Evolutionary conservation across 2,888 invertebrate genomes (phyloP), one percentile per base, ranked within the genome.

Genomic region (Euproctis similis): DNA sequence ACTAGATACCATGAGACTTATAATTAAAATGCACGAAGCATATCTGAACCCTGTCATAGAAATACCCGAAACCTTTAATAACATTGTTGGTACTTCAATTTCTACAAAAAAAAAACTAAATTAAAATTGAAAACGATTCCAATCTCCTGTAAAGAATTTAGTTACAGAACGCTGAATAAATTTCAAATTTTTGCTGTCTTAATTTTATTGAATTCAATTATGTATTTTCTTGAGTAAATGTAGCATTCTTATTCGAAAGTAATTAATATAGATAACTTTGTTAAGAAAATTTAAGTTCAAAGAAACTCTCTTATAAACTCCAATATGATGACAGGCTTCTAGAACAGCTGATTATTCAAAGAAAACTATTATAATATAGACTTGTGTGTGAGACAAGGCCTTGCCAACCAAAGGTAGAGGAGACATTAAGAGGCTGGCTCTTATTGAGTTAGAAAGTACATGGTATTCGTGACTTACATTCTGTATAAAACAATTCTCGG

Each of bases 391-490:
- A 59, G 50, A 57, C 54, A 40, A 34, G 52, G 53, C 54, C 56
- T 55, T 56, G 47, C 50, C 55, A 42, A 58, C 51, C 54, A 49
- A 46, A 52, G 49, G 66, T 70, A 69, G 63, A 58, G 54, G 62
- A 46, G 49, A 55, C 44, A 61, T 58, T 59, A 57, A 53, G n/a
- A n/a, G 53, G 54, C 59, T 60, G 53, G 56, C 63, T 65, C 73
- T 69, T 73, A 78, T 78, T 75, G 74, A 74, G 72, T 70, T 70
- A 70, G 70, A 69, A 64, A 52, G 65, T 74, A 82, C 80, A 82
- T 56, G 71, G 63, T 64, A 74, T 80, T 84, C 84, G 84, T 84
- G 84, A 82, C 84, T 82, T 76, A 82, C 76, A 81, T 81, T 77
- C 75, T 54, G 75, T 77, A 77, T 76, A 77, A 80, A 81, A 82